Base-by-base conservation (phyloP, 2,113 vertebrate species). In the Brachyistius frenatus region DNA sequence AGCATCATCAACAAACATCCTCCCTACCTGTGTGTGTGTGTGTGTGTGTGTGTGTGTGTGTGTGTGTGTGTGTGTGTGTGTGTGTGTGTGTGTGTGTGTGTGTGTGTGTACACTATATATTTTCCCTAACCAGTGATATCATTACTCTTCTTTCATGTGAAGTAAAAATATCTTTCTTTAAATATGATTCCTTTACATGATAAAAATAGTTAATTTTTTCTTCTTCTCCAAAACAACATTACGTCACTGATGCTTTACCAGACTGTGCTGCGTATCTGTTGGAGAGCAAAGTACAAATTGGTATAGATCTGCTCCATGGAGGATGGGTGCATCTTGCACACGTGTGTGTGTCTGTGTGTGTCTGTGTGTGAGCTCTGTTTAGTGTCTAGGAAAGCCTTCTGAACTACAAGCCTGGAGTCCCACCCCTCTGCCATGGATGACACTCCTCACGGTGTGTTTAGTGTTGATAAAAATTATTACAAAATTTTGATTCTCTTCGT, bases 401-500 rank as follows among this genome's bases (percentile, higher is more conserved):
- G 66, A 49, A 69, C 67, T 50, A 61, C 58, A 47, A 13, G 47
- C 57, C 58, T 30, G 46, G 30, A 76, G 79, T 64, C 47, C 47
- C 70, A 80, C 76, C 56, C 69, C 31, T 83, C 61, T 75, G 63
- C 69, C 78, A 10, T 41, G 52, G 64, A 81, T 74, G 71, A 89
- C 83, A 84, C 77, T 92, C 93, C 54, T 91, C 91, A 84, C 92
- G 94, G 94, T 96, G 92, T 92, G 72, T 93, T 95, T 96, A 93
- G 95, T 95, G 95, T 97, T 96, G 95, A 96, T 98, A 99, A 97
- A 99, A 99, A 98, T 96, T 95, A 97, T 98, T 99, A 99, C 95
- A 99, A 99, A 99, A 95, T 95, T 81, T 92, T 88, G 81, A 91
- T 87, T 93, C 60, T 97, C 94, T 91, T 93, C 95, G 95, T 98